Evolutionary conservation across 1,140 invertebrate species (phyloP), one percentile per base, ranked within the genome.

Genomic region (Plutomurus gul): DNA sequence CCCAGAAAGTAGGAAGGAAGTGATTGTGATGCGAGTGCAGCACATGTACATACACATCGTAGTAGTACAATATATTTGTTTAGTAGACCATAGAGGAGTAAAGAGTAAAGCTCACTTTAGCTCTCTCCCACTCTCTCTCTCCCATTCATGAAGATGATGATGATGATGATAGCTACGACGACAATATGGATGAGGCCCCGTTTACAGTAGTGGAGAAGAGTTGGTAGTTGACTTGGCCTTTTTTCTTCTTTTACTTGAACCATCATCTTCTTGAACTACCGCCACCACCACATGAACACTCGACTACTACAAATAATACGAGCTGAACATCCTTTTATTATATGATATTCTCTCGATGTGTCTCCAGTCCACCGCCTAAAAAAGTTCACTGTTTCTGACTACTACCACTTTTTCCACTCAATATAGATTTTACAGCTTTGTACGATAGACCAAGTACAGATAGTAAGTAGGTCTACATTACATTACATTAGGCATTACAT

Each of bases 381-480:
- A 51, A 25, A 56, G 51, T 30, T 4, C 16, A n/a, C n/a, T n/a
- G n/a, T 56, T 25, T 56, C 51, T 7, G 51, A 3, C 56, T 65
- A 25, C 1, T 65, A 30, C 51, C 22, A n/a, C n/a, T n/a, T n/a
- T 60, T 60, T 60, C 51, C 47, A 51, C 47, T 51, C 47, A 22
- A 51, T 51, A 51, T 51, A 51, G 47, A 51, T 51, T 51, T 51
- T 51, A 51, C 20, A 51, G 47, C 47, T 51, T 11, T 51, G 25
- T 11, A 5, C 3, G n/a, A n/a, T n/a, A n/a, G n/a, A n/a, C n/a
- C n/a, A n/a, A n/a, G n/a, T n/a, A n/a, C n/a, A n/a, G n/a, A n/a
- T n/a, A 22, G 47, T 51, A 51, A 51, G 47, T 51, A 51, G 47
- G 47, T 51, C 25, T 51, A 51, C 47, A 51, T 51, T 51, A 51